These are phyloP conservation scores for Pseudochaenichthys georgianus DNA, from an alignment of 2,797 vertebrate species.

Conservation along the genomic window DNA sequence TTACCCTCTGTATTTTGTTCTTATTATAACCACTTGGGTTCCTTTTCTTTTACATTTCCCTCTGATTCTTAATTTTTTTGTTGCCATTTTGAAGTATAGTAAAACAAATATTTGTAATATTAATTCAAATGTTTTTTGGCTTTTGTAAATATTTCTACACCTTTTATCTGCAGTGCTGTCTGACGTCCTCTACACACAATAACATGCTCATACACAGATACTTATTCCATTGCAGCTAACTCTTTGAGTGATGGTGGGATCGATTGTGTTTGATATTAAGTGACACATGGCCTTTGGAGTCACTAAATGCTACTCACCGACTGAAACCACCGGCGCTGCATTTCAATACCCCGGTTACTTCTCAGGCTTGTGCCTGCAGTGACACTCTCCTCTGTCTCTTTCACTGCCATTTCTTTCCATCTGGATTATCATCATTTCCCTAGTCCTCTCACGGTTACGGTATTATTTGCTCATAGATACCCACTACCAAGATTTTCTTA, in stretches of 20 bases:
- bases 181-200: constrained; percentile 8
- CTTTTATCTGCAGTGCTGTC: neutral
- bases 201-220: constrained; percentile 14
- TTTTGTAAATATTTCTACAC: neutral
- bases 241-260: constrained; percentile 68
- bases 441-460: constrained; percentile 7
- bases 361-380: constrained; percentile 48
- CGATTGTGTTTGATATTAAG: constrained; percentile 81
- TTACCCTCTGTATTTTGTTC: constrained; percentile 34
- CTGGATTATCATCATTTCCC: constrained; percentile 55
- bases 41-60: neutral
- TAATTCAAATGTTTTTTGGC: neutral
- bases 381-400: constrained; percentile 46
- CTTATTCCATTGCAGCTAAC: constrained; percentile 33
- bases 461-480: constrained; percentile 42
- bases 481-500: constrained; percentile 1
- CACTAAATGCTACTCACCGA: constrained; percentile 76
- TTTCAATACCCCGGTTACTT: constrained; percentile 67
- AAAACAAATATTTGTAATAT: neutral
- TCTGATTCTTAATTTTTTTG: neutral
- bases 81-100: neutral
- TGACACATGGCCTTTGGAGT: constrained; percentile 83
- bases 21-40: constrained; percentile 8
- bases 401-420: constrained; percentile 48
- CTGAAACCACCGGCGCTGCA: constrained; percentile 63